Percentiles rank a stretch among this genome's conserved stretches.
Evolutionary conservation across 2,113 vertebrate species (phyloP).

Genomic region (Myanophis thanlyinensis): DNA sequence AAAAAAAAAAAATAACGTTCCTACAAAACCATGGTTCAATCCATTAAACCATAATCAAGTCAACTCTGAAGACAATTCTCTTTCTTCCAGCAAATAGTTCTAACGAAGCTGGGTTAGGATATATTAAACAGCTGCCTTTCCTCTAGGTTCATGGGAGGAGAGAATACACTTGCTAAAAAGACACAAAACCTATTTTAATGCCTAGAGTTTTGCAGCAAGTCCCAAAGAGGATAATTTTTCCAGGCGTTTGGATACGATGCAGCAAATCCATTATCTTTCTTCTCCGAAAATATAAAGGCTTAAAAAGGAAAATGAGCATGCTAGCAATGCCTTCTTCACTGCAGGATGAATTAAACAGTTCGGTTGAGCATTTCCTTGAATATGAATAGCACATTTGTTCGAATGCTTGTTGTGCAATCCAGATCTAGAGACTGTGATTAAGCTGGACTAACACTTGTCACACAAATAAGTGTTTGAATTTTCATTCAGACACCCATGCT

Average conservation of each 20-base stretch:
- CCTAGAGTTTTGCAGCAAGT: background rate
- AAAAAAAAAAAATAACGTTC: background rate
- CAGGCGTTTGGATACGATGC: background rate
- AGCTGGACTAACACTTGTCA: background rate
- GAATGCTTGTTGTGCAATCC: background rate
- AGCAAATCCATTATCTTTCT: background rate
- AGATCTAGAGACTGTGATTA: background rate
- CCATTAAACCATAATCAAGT: background rate
- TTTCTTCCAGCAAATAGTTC: background rate
- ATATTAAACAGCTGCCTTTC: background rate
- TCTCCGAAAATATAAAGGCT: background rate
- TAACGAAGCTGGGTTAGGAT: background rate
- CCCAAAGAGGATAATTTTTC: background rate
- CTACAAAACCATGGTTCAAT: background rate
- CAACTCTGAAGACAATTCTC: background rate
- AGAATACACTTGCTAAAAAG: background rate
- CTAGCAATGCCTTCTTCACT: background rate
- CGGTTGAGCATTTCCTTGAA: background rate
- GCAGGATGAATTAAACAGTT: background rate
- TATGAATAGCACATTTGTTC: background rate
- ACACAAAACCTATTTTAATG: background rate
- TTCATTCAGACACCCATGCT: background rate
- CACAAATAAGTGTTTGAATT: background rate
- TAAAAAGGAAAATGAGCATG: background rate
- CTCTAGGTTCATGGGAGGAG: background rate